Percentiles rank a stretch among this genome's conserved stretches.
Evolutionary conservation across 2,113 vertebrate species (phyloP).

Genomic region (Paratilapia polleni): DNA sequence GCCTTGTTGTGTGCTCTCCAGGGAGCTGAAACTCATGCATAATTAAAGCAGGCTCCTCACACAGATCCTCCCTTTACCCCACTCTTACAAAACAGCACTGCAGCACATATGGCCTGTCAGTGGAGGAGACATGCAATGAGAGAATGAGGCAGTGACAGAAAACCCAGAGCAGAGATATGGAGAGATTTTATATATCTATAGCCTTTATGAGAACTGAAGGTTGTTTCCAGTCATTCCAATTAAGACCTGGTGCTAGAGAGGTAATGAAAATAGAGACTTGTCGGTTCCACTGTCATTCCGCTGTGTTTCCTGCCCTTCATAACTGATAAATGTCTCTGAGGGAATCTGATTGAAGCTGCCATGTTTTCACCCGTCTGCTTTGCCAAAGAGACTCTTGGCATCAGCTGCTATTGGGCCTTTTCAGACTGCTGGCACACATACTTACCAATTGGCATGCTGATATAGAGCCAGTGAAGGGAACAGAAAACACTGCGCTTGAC

Average conservation of each 20-base stretch:
- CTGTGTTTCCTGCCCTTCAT: slow-evolving; percentile 37
- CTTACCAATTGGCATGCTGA: slow-evolving; percentile 63
- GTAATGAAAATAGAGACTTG: slow-evolving; percentile 41
- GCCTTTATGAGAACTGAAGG: neutral
- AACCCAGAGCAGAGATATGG: neutral
- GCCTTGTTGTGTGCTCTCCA: slow-evolving; percentile 75
- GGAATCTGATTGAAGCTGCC: slow-evolving; percentile 61
- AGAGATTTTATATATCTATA: neutral
- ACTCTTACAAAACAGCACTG: slow-evolving; percentile 61
- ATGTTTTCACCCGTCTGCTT: slow-evolving; percentile 61
- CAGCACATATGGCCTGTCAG: slow-evolving; percentile 66
- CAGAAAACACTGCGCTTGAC: slow-evolving; percentile 39
- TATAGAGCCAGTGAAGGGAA: slow-evolving; percentile 31
- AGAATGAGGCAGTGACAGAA: slow-evolving; percentile 1
- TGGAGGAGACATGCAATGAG: slow-evolving; percentile 24
- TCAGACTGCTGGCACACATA: slow-evolving; percentile 67
- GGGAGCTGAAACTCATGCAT: slow-evolving; percentile 82
- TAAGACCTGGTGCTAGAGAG: neutral
- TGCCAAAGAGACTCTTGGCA: slow-evolving; percentile 76
- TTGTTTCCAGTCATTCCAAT: slow-evolving; percentile 40
- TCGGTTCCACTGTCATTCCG: slow-evolving; percentile 12
- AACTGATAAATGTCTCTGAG: slow-evolving; percentile 54
- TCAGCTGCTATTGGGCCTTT: slow-evolving; percentile 53
- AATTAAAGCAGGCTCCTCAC: slow-evolving; percentile 79
- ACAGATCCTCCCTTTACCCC: slow-evolving; percentile 61